These are phyloP conservation scores for Phylloscopus collybita DNA, from an alignment of 2,797 vertebrate genomes.

Conservation along the genomic window DNA sequence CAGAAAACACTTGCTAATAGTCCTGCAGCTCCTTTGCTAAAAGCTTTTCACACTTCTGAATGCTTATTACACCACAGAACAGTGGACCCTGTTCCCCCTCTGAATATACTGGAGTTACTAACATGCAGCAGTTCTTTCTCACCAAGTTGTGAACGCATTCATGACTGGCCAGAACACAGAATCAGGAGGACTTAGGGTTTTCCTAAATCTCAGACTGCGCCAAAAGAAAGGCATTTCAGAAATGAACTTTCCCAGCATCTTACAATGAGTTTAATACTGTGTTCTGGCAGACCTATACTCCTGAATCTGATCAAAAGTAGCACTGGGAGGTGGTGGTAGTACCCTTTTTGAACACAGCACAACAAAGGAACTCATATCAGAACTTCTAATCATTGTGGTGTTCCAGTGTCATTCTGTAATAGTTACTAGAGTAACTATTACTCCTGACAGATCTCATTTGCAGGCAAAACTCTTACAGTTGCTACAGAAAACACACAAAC, in stretches of 20 bases:
- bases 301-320: constrained; percentile 53
- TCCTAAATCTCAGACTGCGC: neutral
- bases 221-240: neutral
- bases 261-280: constrained; percentile 62
- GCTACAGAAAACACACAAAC: neutral
- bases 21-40: neutral
- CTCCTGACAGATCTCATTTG: neutral
- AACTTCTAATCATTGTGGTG: constrained; percentile 64
- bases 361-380: constrained; percentile 63
- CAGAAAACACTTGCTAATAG: neutral
- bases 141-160: neutral
- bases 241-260: constrained; percentile 67
- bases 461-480: neutral
- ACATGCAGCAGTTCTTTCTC: neutral
- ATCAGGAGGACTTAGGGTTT: neutral
- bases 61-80: neutral
- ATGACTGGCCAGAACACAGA: neutral
- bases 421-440: neutral
- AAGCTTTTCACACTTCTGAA: neutral
- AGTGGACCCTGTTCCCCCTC: neutral
- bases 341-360: constrained; percentile 69
- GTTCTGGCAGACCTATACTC: constrained; percentile 71
- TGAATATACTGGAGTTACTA: neutral
- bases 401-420: neutral
- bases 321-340: constrained; percentile 37